phyloP scores from a whole-genome alignment of 2,888 invertebrate species.

The Drosophila prolongata region DNA sequence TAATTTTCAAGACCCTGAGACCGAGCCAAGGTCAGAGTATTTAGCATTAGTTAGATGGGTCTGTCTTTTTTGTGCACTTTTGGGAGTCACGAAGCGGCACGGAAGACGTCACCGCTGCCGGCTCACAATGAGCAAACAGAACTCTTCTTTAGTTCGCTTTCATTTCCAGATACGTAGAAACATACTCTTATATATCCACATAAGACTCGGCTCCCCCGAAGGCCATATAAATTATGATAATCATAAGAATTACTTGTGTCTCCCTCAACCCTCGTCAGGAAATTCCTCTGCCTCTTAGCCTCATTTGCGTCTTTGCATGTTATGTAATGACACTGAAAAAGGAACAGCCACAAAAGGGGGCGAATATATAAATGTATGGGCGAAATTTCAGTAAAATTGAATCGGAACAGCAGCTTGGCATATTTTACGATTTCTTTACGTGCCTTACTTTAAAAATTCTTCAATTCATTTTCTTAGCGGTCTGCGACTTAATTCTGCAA shows the following conservation, averaged over 20 bases:
- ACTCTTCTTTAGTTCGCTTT: conserved; percentile 59
- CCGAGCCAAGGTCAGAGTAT: conserved; percentile 76
- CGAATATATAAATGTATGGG: conserved; percentile 44
- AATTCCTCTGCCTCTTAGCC: conserved; percentile 33
- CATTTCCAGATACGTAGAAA: conserved; percentile 31
- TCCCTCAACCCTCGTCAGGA: conserved; percentile 44
- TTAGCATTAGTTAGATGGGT: conserved; percentile 79
- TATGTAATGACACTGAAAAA: conserved; percentile 54
- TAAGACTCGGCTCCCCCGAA: conserved; percentile 57
- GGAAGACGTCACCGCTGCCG: conserved; percentile 67
- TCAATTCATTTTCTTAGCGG: conserved; percentile 41
- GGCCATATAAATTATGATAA: conserved; percentile 80
- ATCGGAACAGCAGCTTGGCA: conserved; percentile 35
- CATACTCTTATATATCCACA: conserved; percentile 19
- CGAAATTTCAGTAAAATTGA: conserved; percentile 59
- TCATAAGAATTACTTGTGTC: conserved; percentile 77
- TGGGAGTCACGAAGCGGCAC: conserved; percentile 76
- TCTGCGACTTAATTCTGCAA: conserved; percentile 50
- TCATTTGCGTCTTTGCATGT: conserved; percentile 36
- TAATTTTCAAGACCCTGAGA: conserved; percentile 80
- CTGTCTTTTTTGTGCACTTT: conserved; percentile 48
- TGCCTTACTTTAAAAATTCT: conserved; percentile 55
- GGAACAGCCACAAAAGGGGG: conserved; percentile 3
- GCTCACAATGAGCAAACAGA: conserved; percentile 38
- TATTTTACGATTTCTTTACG: conserved; percentile 68